These are phyloP conservation scores for Botrylloides violaceus DNA, from an alignment of 23 tunicate species.

Conservation along the genomic window DNA sequence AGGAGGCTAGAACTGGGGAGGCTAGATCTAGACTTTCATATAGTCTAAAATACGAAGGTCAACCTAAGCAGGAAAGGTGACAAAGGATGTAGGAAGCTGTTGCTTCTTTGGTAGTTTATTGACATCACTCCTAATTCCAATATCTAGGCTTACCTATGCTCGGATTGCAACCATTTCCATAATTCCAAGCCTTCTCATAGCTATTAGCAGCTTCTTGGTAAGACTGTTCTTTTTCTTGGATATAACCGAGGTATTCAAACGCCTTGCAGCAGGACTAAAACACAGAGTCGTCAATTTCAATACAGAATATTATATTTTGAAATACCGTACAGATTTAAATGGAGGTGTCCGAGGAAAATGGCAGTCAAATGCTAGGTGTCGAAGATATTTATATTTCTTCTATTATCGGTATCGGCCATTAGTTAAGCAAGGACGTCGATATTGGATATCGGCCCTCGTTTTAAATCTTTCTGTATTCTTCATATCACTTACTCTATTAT, in stretches of 20 bases:
- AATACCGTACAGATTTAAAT: not conserved
- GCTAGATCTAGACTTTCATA: too few relatives aligned
- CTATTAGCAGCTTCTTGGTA: conserved; percentile 71
- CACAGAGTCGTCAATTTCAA: not conserved
- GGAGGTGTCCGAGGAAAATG: not conserved
- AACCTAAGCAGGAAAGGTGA: too few relatives aligned
- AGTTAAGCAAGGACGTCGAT: too few relatives aligned
- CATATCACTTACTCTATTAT: conserved; percentile 88
- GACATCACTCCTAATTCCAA: too few relatives aligned
- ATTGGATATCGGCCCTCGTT: not conserved
- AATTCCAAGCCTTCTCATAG: conserved; percentile 85
- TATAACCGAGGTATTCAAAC: conserved; percentile 80
- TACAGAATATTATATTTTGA: not conserved
- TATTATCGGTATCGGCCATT: not conserved
- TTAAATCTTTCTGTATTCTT: not conserved
- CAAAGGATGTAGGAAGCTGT: too few relatives aligned
- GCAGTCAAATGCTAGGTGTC: not conserved
- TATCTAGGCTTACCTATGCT: conserved; percentile 59
- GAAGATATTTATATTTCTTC: too few relatives aligned
- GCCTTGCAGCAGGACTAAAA: conserved; percentile 90
- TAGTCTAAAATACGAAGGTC: too few relatives aligned
- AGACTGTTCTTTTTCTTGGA: conserved; percentile 82
- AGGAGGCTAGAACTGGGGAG: too few relatives aligned
- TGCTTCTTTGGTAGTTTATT: too few relatives aligned
- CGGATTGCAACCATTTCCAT: conserved; percentile 47